Evolutionary conservation across 2,113 vertebrate genomes (phyloP).

Genomic region (Choloepus hoffmanni): DNA sequence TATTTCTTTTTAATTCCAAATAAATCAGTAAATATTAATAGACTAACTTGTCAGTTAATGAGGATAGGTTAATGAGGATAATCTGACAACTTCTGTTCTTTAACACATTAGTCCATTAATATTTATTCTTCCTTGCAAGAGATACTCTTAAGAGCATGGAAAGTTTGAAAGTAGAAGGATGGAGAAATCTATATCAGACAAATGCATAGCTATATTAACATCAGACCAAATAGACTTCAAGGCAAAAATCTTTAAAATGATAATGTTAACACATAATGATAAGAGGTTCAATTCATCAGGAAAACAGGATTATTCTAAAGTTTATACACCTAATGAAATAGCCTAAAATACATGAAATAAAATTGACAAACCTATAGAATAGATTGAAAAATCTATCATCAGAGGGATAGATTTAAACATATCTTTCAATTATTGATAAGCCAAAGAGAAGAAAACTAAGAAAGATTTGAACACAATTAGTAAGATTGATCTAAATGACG

Average conservation of each 20-base stretch:
- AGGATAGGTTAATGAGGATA: background rate
- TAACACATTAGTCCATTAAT: too few relatives aligned
- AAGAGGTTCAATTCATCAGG: slow-evolving; percentile 22
- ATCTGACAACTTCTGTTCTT: too few relatives aligned
- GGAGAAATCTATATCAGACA: background rate
- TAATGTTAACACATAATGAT: background rate
- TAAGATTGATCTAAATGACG: background rate
- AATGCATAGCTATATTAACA: background rate
- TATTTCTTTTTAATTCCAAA: background rate
- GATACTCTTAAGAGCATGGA: background rate
- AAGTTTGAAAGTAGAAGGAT: background rate
- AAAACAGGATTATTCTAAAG: background rate
- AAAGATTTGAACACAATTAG: background rate
- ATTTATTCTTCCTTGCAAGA: background rate
- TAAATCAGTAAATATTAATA: background rate
- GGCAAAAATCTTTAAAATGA: slow-evolving; percentile 13
- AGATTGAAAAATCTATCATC: background rate
- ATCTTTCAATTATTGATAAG: background rate
- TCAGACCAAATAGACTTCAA: background rate
- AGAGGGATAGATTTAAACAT: background rate
- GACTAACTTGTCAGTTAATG: background rate
- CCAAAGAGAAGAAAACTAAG: background rate
- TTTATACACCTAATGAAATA: background rate
- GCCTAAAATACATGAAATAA: background rate
- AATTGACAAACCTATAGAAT: slow-evolving; percentile 17